phyloP scores from a whole-genome alignment of 1,140 invertebrate species.

The Cydia splendana region DNA sequence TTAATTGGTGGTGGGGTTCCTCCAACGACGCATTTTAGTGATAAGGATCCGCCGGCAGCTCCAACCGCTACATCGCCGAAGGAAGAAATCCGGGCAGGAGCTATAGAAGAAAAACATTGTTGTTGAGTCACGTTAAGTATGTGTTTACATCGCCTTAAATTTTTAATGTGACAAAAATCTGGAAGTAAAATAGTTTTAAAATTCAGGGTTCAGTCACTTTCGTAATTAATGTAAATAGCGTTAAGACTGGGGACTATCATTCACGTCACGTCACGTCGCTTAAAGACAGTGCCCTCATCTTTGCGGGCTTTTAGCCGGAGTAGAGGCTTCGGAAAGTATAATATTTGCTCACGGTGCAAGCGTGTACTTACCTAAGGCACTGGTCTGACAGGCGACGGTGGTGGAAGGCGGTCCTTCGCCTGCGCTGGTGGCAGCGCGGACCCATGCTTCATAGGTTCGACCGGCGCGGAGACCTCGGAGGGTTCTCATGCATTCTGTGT shows the following conservation, averaged over 20 bases:
- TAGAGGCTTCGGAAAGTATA: no score
- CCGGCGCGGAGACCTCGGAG: constrained; percentile 84
- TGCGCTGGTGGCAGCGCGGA: constrained; percentile 87
- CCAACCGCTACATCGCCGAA: constrained; percentile 71
- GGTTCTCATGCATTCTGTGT: constrained; percentile 71
- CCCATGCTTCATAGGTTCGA: constrained; percentile 91
- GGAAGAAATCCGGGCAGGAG: constrained; percentile 75
- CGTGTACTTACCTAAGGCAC: constrained; percentile 62
- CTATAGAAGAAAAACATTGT: constrained; percentile 45
- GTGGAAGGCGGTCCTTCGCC: constrained; percentile 85
- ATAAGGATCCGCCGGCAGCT: constrained; percentile 64
- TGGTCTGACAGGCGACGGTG: constrained; percentile 72
- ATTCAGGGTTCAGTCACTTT: no score
- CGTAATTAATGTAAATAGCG: no score
- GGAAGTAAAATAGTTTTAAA: no score
- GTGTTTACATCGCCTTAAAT: no score
- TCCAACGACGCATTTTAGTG: constrained; percentile 83
- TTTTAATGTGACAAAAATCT: no score
- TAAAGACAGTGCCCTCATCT: no score
- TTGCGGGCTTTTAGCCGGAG: no score
- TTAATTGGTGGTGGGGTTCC: constrained; percentile 84
- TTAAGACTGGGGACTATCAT: no score
- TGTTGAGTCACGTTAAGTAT: no score
- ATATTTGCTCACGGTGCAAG: background rate
- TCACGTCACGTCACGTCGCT: no score